Evolutionary conservation across 1,140 invertebrate genomes (phyloP).

Genomic region (Hypothenemus hampei): DNA sequence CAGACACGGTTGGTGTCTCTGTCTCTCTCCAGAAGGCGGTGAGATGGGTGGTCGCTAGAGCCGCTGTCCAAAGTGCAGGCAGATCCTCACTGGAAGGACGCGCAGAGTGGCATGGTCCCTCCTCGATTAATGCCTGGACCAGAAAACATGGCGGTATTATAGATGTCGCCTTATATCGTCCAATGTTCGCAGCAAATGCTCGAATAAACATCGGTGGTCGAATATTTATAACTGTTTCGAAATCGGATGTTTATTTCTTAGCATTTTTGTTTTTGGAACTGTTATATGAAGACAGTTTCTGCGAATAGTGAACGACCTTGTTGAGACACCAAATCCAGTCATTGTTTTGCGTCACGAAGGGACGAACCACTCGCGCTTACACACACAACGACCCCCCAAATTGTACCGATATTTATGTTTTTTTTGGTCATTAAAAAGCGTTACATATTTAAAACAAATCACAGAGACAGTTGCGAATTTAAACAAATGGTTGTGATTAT

Average conservation of each 20-base stretch:
- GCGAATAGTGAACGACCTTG: conserved; percentile 5
- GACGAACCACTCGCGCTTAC: conserved; percentile 39
- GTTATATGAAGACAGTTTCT: not conserved
- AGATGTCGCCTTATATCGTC: conserved; percentile 12
- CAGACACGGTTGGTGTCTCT: too few relatives aligned
- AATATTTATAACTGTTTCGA: too few relatives aligned
- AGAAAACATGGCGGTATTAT: conserved; percentile 37
- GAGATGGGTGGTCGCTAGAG: too few relatives aligned
- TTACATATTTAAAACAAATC: conserved; percentile 9
- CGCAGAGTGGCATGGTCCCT: conserved; percentile 37
- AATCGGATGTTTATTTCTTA: too few relatives aligned
- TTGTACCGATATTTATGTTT: conserved; percentile 3
- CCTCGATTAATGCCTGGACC: conserved; percentile 45
- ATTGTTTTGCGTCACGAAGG: conserved; percentile 21
- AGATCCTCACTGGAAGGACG: not conserved
- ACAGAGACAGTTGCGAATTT: too few relatives aligned
- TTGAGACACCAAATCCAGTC: not conserved
- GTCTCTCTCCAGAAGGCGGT: too few relatives aligned
- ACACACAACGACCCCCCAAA: conserved; percentile 32
- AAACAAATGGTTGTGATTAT: too few relatives aligned
- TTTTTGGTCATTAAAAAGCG: conserved; percentile 33
- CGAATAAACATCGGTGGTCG: not conserved
- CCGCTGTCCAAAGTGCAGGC: too few relatives aligned
- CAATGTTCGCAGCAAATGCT: conserved; percentile 7
- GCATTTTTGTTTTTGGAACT: conserved; percentile 10